These are phyloP conservation scores for Thunnus thynnus DNA, from an alignment of 2,113 vertebrate genomes.

Conservation along the genomic window DNA sequence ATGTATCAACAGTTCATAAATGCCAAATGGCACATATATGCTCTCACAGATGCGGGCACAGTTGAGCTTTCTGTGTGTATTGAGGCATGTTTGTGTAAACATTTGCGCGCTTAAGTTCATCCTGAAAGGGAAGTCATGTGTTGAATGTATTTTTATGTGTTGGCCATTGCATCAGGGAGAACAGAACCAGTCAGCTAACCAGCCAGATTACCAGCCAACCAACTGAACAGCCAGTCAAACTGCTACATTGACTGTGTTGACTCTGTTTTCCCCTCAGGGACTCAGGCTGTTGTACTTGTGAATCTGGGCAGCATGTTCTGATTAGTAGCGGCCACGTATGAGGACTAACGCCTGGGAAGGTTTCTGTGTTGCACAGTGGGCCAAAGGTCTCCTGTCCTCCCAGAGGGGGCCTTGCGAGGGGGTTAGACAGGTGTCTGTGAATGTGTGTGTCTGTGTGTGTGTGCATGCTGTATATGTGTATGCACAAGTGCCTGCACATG, in stretches of 20 bases:
- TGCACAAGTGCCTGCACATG: slow-evolving; percentile 22
- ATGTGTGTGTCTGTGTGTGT: not conserved
- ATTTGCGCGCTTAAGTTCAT: slow-evolving; percentile 1
- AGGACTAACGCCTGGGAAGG: slow-evolving; percentile 31
- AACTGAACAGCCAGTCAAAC: slow-evolving; percentile 41
- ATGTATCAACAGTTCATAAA: not conserved
- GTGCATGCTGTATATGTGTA: slow-evolving; percentile 7
- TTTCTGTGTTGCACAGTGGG: slow-evolving; percentile 33
- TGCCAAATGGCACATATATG: slow-evolving; percentile 5
- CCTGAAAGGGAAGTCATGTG: slow-evolving; percentile 7
- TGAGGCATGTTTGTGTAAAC: slow-evolving; percentile 7
- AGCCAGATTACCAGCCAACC: slow-evolving; percentile 47
- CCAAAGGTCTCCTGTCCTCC: slow-evolving; percentile 34
- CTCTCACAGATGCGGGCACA: not conserved
- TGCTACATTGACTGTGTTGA: slow-evolving; percentile 15
- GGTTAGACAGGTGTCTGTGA: slow-evolving; percentile 2
- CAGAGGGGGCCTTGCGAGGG: slow-evolving; percentile 3
- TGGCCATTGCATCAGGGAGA: slow-evolving; percentile 9
- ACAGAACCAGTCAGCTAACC: slow-evolving; percentile 17
- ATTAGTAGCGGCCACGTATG: slow-evolving; percentile 49
- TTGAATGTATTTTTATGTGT: slow-evolving; percentile 25
- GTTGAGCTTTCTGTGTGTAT: not conserved
- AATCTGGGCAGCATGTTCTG: slow-evolving; percentile 57
- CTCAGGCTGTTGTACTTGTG: slow-evolving; percentile 42
- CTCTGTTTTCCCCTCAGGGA: slow-evolving; percentile 46